These are phyloP conservation scores for Cottus gobio DNA, from an alignment of 2,113 vertebrate genomes.

Conservation along the genomic window DNA sequence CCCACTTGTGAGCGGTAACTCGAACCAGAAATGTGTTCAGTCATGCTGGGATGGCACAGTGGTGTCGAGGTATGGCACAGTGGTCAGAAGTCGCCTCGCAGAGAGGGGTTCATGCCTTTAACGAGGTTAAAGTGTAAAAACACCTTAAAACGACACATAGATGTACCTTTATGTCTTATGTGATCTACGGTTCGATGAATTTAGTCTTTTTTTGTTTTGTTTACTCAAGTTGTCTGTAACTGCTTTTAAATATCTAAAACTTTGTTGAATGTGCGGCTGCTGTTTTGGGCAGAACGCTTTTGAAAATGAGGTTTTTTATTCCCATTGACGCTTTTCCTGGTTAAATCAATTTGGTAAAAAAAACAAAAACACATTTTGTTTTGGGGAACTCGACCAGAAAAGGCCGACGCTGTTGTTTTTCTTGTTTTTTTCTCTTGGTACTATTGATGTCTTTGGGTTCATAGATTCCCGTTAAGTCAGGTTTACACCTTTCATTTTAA, in stretches of 20 bases:
- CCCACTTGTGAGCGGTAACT: neutral
- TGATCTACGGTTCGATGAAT: neutral
- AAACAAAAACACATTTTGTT: neutral
- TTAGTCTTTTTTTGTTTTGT: neutral
- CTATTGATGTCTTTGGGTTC: neutral
- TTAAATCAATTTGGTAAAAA: too few relatives aligned
- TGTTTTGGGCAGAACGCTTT: too few relatives aligned
- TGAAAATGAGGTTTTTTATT: too few relatives aligned
- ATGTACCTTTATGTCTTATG: neutral
- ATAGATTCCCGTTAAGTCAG: neutral
- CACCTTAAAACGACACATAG: neutral
- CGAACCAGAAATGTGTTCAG: too few relatives aligned
- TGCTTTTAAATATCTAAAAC: too few relatives aligned
- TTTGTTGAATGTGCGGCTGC: too few relatives aligned
- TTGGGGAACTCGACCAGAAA: neutral
- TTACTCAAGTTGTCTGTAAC: too few relatives aligned
- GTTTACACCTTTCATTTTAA: neutral
- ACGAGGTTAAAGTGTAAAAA: neutral
- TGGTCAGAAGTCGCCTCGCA: neutral
- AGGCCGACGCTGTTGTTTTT: neutral
- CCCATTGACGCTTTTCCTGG: too few relatives aligned
- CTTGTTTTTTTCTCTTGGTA: too few relatives aligned
- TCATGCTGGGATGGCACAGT: too few relatives aligned
- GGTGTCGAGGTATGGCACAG: too few relatives aligned
- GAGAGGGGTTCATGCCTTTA: neutral